phyloP scores from a whole-genome alignment of 1,140 invertebrate species.

The Euwallacea fornicatus region DNA sequence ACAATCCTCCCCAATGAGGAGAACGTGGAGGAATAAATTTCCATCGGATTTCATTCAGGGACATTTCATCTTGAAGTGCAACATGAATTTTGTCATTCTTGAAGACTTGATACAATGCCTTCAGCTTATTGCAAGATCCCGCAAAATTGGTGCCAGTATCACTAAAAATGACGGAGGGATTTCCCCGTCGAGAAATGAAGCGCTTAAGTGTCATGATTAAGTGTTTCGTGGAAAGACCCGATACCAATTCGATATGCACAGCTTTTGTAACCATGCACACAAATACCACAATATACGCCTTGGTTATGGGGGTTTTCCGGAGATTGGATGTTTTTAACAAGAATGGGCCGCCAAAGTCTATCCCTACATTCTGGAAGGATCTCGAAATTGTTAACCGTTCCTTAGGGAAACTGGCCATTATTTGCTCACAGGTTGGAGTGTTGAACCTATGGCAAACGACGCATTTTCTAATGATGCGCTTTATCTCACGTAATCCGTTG shows the following conservation, averaged over 20 bases:
- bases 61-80: too few species aligned
- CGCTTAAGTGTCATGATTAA: slow-evolving; percentile 33
- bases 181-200: slow-evolving; percentile 52
- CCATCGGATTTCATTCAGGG: too few species aligned
- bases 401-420: too few species aligned
- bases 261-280: slow-evolving; percentile 52
- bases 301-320: slow-evolving; percentile 37
- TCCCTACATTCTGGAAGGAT: too few species aligned
- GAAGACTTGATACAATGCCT: slow-evolving; percentile 18
- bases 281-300: slow-evolving; percentile 52
- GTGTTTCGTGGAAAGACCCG: too few species aligned
- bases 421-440: too few species aligned
- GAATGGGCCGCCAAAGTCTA: too few species aligned
- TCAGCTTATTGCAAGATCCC: slow-evolving; percentile 25
- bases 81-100: slow-evolving; percentile 40
- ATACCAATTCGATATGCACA: too few species aligned
- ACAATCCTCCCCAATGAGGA: too few species aligned
- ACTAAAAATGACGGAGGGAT: slow-evolving; percentile 20
- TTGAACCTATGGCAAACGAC: too few species aligned
- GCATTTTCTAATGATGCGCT: slow-evolving; percentile 19
- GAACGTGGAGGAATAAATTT: too few species aligned
- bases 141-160: slow-evolving; percentile 34
- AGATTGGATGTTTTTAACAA: slow-evolving; percentile 7
- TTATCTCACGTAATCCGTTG: slow-evolving; percentile 4
- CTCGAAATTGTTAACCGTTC: too few species aligned